phyloP scores from a whole-genome alignment of 2,888 invertebrate species.

The Scaptomyza parva region DNA sequence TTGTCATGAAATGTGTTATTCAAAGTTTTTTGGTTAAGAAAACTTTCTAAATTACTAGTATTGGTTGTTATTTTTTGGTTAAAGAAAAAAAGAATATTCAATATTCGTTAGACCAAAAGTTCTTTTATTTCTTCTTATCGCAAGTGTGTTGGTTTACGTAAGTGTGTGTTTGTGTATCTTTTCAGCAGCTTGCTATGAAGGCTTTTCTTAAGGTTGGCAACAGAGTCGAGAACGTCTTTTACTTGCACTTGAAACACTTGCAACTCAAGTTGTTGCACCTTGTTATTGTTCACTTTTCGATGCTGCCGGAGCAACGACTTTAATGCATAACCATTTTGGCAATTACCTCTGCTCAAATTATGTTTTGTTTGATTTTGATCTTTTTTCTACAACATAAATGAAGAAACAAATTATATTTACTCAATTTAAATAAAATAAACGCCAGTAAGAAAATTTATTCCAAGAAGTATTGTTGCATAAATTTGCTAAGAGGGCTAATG shows the following conservation, averaged over 20 bases:
- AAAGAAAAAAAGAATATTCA: neutral
- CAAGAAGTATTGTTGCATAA: neutral
- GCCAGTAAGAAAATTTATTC: no score
- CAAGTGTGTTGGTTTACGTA: neutral
- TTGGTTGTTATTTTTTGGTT: neutral
- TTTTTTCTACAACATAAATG: neutral
- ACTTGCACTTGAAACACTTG: conserved; percentile 36
- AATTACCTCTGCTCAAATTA: neutral
- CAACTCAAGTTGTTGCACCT: conserved; percentile 7
- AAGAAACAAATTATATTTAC: neutral
- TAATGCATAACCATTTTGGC: conserved; percentile 10
- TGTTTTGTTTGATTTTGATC: neutral
- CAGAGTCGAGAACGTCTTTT: conserved; percentile 39
- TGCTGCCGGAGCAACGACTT: conserved; percentile 34
- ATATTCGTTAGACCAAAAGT: neutral
- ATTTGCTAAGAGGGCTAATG: neutral
- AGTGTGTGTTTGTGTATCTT: neutral
- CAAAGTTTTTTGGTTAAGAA: no score
- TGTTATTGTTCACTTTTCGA: conserved; percentile 10
- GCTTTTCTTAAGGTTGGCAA: conserved; percentile 16
- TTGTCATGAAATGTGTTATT: neutral
- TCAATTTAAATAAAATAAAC: neutral
- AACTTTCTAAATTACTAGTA: neutral
- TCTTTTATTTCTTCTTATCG: neutral
- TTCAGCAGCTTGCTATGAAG: conserved; percentile 5